Evolutionary conservation across 2,888 invertebrate genomes (phyloP), one percentile per base, ranked within the genome.

Genomic region (Oscheius sp.): DNA sequence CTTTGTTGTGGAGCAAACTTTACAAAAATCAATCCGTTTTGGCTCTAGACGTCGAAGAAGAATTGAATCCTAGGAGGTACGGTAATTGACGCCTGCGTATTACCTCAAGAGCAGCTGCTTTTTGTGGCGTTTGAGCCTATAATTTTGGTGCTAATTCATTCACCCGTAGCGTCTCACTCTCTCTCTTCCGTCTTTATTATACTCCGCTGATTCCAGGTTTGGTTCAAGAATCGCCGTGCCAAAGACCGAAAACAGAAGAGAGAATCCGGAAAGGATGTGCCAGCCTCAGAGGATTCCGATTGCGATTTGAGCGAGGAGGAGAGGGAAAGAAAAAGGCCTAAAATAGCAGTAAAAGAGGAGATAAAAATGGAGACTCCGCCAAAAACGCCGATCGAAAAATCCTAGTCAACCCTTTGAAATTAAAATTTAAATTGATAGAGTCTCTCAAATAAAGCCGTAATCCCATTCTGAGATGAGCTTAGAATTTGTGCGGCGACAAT

Each of bases 181-280:
- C 55, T 27, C 53, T 31, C 34, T 55, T 12, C 52, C 42, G 42
- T 25, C 25, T 23, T 17, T 48, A 48, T 12, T 12, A 48, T 20
- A 23, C 3, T 15, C 25, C 25, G 20, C 15, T 27, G 12, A 55
- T 75, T 74, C 10, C 72, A 85, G 85, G 84, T 85, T 5, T 85
- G 85, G 85, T 85, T 85, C 81, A 85, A 85, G 71, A 84, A 84
- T 52, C 80, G 85, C 5, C 77, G 85, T 39, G 85, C 85, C 3
- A 85, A 85, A 65, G 79, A 78, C 67, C 72, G 85, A 2, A 84
- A 84, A 61, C 72, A 76, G 70, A 75, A 74, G 63, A 73, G 76
- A 27, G 80, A 82, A 46, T 69, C 61, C 10, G 70, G 53, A 23
- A 45, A 52, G 42, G 63, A 65, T 3, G 50, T 23, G 23, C 42